Percentiles rank a stretch among this genome's conserved stretches.
Evolutionary conservation across 2,888 invertebrate species (phyloP).

Genomic region (Brenthis hecate): DNA sequence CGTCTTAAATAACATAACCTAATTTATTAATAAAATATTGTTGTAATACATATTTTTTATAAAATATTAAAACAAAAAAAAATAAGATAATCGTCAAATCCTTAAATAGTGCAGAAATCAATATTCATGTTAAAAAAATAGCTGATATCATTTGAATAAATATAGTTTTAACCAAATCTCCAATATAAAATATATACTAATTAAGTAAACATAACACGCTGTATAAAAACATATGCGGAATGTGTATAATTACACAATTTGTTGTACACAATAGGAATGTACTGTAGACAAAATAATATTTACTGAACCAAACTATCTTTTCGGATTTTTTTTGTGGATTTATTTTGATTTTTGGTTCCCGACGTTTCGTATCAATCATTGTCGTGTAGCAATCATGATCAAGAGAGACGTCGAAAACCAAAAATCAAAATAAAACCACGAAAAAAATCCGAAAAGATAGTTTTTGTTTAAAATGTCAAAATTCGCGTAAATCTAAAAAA

Average conservation of each 20-base stretch:
- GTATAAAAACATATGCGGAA: constrained; percentile 19
- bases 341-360: too few relatives aligned
- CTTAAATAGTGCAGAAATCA: neutral
- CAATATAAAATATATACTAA: constrained; percentile 6
- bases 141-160: constrained; percentile 1
- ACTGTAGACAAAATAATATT: constrained; percentile 2
- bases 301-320: neutral
- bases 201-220: neutral
- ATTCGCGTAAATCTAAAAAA: too few relatives aligned
- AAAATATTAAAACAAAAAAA: constrained; percentile 5
- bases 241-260: constrained; percentile 28
- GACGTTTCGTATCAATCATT: too few relatives aligned
- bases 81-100: neutral
- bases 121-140: neutral
- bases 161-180: neutral
- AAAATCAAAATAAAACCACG: too few relatives aligned
- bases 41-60: neutral
- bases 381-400: too few relatives aligned
- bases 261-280: constrained; percentile 20
- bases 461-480: too few relatives aligned
- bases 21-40: too few relatives aligned
- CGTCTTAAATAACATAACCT: too few relatives aligned
- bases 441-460: too few relatives aligned
- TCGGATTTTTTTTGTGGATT: too few relatives aligned
- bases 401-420: too few relatives aligned